Evolutionary conservation across 1,140 invertebrate species (phyloP), one percentile per base, ranked within the genome.

Genomic region (Anadara kagoshimensis): DNA sequence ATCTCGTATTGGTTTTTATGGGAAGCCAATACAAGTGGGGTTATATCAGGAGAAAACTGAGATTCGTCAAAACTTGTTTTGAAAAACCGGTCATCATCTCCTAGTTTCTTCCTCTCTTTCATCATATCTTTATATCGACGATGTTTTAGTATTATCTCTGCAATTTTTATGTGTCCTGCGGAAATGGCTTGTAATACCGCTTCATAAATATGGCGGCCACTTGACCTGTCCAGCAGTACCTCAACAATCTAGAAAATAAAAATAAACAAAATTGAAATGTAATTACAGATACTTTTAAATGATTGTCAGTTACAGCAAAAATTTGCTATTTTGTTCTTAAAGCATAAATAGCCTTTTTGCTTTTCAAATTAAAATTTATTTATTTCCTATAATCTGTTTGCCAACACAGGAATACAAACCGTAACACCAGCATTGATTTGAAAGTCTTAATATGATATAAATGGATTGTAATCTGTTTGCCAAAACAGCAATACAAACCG

Each of bases 1-100:
- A 90, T 86, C 73, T 89, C 87, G 66, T 87, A 87, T 66, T 86
- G 83, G 67, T 89, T 88, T 62, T 88, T 86, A 72, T 89, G 88
- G 0, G 87, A 73, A 0, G 87, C 85, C 11, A 88, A 68, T 29
- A 89, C 89, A 22, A 89, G 74, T 1, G 88, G 88, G 0, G 88
- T 89, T 36, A 89, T 86, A 68, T 88, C 85, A 0, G 84, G 83
- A 1, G 85, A 85, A 74, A 88, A 88, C 58, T 83, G 84, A 5
- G 81, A 81, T 65, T 83, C 80, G 22, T 84, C 80, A 26, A 77
- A 79, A 8, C 78, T 79, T 5, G 81, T 83, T 69, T 85, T 83
- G 29, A 43, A 43, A 69, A 83, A 87, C 47, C 79, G 79, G 29
- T 85, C 84, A 18, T 78, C 79, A 56, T 81, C 83, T 11, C 82